phyloP scores from a whole-genome alignment of 2,888 invertebrate species.

The Rambutsinella grinnellia region DNA sequence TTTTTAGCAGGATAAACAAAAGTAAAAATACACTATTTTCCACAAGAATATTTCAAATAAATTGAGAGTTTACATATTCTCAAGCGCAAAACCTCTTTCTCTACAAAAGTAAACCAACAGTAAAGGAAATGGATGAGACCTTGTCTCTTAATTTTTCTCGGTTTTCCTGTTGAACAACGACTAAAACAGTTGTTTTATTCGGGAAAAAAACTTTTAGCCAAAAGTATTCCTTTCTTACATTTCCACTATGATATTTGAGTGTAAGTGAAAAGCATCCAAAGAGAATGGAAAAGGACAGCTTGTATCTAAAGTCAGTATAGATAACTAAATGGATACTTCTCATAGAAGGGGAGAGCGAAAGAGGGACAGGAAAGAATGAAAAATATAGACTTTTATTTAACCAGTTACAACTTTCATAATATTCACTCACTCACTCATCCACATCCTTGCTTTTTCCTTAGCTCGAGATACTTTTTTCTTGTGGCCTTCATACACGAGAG shows the following conservation, averaged over 20 bases:
- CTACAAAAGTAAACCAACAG: not conserved
- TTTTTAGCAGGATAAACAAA: too few relatives aligned
- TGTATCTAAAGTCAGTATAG: slow-evolving; percentile 14
- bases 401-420: slow-evolving; percentile 28
- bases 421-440: slow-evolving; percentile 8
- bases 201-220: too few relatives aligned
- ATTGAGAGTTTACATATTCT: too few relatives aligned
- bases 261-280: not conserved
- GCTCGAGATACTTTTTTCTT: not conserved
- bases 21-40: too few relatives aligned
- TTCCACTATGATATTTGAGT: not conserved
- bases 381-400: slow-evolving; percentile 25
- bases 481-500: not conserved
- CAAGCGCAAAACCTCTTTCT: too few relatives aligned
- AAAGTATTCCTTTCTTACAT: too few relatives aligned
- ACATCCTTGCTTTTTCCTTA: slow-evolving; percentile 1
- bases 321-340: not conserved
- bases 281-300: slow-evolving; percentile 13
- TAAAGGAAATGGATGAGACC: slow-evolving; percentile 5
- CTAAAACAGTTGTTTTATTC: slow-evolving; percentile 7
- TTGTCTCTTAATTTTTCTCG: slow-evolving; percentile 8
- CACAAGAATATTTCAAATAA: too few relatives aligned
- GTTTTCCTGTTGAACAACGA: slow-evolving; percentile 21
- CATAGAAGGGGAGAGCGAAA: too few relatives aligned
- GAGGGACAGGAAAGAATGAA: slow-evolving; percentile 7